phyloP scores from a whole-genome alignment of 2,113 vertebrate species.

The Lepus americanus region DNA sequence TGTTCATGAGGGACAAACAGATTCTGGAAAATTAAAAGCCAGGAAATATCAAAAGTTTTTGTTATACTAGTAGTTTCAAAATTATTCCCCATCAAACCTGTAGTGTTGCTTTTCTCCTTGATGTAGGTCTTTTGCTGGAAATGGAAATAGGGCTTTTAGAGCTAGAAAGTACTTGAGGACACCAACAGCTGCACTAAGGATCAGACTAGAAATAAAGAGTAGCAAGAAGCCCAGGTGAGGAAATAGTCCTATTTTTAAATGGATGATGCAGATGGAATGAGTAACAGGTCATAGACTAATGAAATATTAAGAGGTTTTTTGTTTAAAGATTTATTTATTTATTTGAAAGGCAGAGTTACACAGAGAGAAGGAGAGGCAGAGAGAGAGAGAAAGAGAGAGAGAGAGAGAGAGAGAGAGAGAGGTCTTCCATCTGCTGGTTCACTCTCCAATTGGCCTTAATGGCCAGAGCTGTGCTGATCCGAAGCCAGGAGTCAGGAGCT shows the following conservation, averaged over 20 bases:
- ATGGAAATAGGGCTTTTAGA: slow-evolving; percentile 20
- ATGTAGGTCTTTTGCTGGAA: slow-evolving; percentile 62
- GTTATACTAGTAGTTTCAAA: slow-evolving; percentile 73
- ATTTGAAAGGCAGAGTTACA: too few relatives aligned
- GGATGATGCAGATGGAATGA: background rate
- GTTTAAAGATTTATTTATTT: too few relatives aligned
- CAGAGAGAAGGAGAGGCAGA: too few relatives aligned
- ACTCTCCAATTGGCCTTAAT: too few relatives aligned
- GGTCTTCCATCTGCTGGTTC: too few relatives aligned
- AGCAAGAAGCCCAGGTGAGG: background rate
- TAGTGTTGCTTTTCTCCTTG: slow-evolving; percentile 67
- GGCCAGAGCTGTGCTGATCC: too few relatives aligned
- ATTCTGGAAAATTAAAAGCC: slow-evolving; percentile 79
- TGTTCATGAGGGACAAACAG: slow-evolving; percentile 71
- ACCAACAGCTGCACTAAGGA: background rate
- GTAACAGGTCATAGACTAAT: background rate
- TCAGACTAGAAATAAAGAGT: slow-evolving; percentile 14
- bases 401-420: too few relatives aligned
- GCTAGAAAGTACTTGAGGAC: slow-evolving; percentile 9
- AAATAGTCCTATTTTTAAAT: slow-evolving; percentile 33
- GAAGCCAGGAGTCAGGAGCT: too few relatives aligned
- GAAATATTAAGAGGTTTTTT: background rate
- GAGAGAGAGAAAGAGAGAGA: too few relatives aligned
- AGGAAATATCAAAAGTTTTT: slow-evolving; percentile 66
- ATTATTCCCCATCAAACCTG: slow-evolving; percentile 63